phyloP scores from a whole-genome alignment of 2,113 vertebrate genomes.

The Lamprologus tigripictilis region DNA sequence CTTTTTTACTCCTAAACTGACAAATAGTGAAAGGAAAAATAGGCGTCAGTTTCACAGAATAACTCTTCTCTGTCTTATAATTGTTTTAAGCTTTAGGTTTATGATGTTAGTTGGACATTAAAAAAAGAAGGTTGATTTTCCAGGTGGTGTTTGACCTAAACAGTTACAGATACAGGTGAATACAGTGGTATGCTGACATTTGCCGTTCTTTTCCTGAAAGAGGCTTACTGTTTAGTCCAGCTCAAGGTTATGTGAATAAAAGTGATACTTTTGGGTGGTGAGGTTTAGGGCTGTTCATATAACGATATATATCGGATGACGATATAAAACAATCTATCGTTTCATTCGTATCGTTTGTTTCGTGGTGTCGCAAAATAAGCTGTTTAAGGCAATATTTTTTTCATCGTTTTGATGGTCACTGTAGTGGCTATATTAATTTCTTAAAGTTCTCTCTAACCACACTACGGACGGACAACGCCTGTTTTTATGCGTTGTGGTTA shows the following conservation, averaged over 20 bases:
- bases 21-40: background rate
- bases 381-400: too few species aligned
- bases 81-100: background rate
- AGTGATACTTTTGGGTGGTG: background rate
- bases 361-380: too few species aligned
- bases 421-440: rapidly evolving
- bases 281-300: background rate
- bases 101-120: background rate
- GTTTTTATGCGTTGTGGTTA: too few species aligned
- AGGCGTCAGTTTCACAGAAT: background rate
- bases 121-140: background rate
- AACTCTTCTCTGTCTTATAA: background rate
- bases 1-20: background rate
- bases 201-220: background rate
- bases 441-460: too few species aligned
- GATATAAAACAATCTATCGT: rapidly evolving
- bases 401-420: too few species aligned
- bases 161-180: background rate
- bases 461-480: too few species aligned
- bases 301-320: too few species aligned
- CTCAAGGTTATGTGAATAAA: background rate
- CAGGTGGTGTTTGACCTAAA: background rate
- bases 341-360: too few species aligned
- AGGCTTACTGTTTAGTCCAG: rapidly evolving
- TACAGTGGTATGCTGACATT: background rate